Evolutionary conservation across 1,140 invertebrate genomes (phyloP), one percentile per base, ranked within the genome.

Genomic region (Euborellia annulipes): DNA sequence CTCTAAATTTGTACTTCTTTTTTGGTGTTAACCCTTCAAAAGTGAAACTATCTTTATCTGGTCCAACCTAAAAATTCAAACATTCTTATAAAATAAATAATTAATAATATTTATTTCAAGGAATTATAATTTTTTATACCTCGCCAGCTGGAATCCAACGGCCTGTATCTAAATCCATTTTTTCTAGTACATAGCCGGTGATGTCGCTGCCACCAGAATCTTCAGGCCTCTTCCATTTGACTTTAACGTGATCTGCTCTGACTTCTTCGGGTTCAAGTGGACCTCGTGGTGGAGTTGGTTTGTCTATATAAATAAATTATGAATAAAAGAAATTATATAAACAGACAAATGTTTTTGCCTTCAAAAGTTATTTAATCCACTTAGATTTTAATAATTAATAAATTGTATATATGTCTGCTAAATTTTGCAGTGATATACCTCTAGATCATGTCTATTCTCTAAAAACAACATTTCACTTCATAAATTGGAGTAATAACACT

Each of bases 1-100:
- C 94, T 37, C 95, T 74, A 70, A 98, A 95, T 65, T 97, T 95
- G 65, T 98, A 98, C 55, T 90, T 92, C 65, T 98, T 96, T 54
- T 94, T 94, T 0, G 91, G 90, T 9, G 89, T 91, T 0, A 99
- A 72, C 21, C 90, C 89, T 58, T 89, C 84, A 51, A 98, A 85
- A 1, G 78, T 85, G 61, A 89, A 93, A 14, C 77, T 74, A 23
- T 77, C 75, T 21, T 85, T 78, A 38, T 84, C 69, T 1, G 86
- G 78, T n/a, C 84, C 82, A 45, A 63, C 55, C 59, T 63, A 49
- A 41, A 53, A 50, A 48, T 39, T 42, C 46, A 13, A 40, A 20
- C 47, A 44, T 37, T 45, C 19, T 42, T 20, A 30, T n/a, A n/a
- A n/a, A n/a, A n/a, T n/a, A n/a, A n/a, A n/a, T 39, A 39, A 39